Evolutionary conservation across 2,113 vertebrate species (phyloP), one percentile per base, ranked within the genome.

Genomic region (Amphiprion percula): DNA sequence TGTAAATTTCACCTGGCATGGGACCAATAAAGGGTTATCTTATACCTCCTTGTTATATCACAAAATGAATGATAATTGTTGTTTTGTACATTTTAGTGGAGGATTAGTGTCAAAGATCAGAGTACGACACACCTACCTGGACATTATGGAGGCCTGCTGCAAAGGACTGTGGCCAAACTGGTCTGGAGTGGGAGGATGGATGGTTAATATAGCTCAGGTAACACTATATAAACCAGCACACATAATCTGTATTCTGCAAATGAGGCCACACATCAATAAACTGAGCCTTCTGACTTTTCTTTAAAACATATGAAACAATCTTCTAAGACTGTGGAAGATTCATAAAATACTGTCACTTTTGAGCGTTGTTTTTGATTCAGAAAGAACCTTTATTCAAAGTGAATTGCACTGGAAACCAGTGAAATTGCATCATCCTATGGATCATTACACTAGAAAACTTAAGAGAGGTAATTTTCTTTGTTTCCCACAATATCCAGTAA

Each of bases 111-210:
- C 85, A 37, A 84, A 78, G 60, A 3, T 94, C 49, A 88, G 95
- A 83, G 91, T 93, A 16, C 95, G 95, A 65, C 82, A 82, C 85
- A 95, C 92, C 0, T 96, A 95, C 17, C 94, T 95, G 91, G 94
- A 95, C 49, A 86, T 95, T 53, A 92, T 94, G 26, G 94, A 95
- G 7, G 91, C 85, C 68, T 94, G 91, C 87, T 95, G 91, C 81
- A 88, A 84, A 75, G 86, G 90, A 11, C 77, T 94, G 1, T 93
- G 92, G 91, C 92, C 94, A 8, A 60, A 88, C 0, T 94, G 91
- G 90, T 88, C 94, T 11, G 90, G 5, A 54, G 61, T 94, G 59
- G 95, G 93, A 1, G 93, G 94, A 2, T 88, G 77, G 58, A 47
- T 95, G 78, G 90, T 95, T 58, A 94, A 90, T 16, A 39, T 87